These are phyloP conservation scores for Netelia inedita DNA, from an alignment of 2,888 invertebrate genomes.

Conservation along the genomic window DNA sequence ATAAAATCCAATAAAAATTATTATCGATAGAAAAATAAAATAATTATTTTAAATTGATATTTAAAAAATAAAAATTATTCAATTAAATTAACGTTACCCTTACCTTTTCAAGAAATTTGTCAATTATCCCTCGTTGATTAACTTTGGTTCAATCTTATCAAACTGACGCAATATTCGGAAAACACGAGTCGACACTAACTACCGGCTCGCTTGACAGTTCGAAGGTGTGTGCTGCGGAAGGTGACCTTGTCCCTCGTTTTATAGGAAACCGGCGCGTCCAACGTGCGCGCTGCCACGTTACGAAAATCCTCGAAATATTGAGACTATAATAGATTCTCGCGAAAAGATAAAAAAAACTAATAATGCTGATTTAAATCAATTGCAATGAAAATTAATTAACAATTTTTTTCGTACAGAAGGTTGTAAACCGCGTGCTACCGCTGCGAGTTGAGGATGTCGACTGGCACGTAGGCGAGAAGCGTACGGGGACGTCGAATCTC, in stretches of 20 bases:
- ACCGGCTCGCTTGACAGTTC: constrained; percentile 78
- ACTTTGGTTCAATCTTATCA: neutral
- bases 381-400: too few species aligned
- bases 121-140: constrained; percentile 2
- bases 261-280: constrained; percentile 68
- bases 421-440: neutral
- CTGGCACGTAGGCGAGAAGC: constrained; percentile 2
- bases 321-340: too few species aligned
- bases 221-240: constrained; percentile 77
- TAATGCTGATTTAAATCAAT: too few species aligned
- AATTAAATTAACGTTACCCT: neutral
- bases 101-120: constrained; percentile 14
- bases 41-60: neutral
- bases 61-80: constrained; percentile 3
- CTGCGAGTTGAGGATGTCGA: neutral
- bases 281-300: constrained; percentile 31
- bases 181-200: constrained; percentile 17
- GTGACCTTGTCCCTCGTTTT: constrained; percentile 83
- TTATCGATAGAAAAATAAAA: neutral
- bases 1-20: neutral
- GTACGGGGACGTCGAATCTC: constrained; percentile 47
- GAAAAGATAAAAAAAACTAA: too few species aligned
- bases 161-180: constrained; percentile 1
- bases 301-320: neutral
- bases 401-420: too few species aligned